Conservation (phyloP, 2,888 invertebrate species). For the Cryptus viduatorius region DNA sequence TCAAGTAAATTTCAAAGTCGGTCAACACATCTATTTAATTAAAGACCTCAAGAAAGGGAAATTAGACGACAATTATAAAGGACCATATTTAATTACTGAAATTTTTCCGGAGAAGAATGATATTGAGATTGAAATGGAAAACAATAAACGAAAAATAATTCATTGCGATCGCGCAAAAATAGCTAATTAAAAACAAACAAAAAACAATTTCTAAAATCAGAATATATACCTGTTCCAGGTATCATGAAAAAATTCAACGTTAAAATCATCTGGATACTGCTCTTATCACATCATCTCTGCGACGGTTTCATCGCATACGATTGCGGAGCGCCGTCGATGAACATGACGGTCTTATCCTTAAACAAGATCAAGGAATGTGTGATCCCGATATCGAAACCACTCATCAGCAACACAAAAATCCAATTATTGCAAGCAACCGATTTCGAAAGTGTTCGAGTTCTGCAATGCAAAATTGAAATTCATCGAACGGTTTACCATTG, state of each 20-base stretch:
- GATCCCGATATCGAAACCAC: conserved; percentile 1
- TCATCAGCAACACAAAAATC: conserved; percentile 7
- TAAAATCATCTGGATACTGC: too few species aligned
- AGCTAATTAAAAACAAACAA: conserved; percentile 15
- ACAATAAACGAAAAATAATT: conserved; percentile 26
- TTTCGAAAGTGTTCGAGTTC: neutral
- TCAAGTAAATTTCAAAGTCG: conserved; percentile 41
- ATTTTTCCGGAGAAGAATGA: conserved; percentile 30
- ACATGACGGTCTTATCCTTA: conserved; percentile 35
- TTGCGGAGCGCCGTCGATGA: conserved; percentile 40
- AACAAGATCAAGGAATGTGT: conserved; percentile 17
- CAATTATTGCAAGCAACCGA: conserved; percentile 38
- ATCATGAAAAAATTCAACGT: neutral
- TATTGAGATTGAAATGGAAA: conserved; percentile 25
- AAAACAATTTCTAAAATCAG: neutral
- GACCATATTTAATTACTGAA: conserved; percentile 47
- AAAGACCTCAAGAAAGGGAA: conserved; percentile 52
- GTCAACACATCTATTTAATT: conserved; percentile 39
- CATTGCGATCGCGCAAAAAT: conserved; percentile 38
- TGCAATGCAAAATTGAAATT: conserved; percentile 48
- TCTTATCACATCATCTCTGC: neutral
- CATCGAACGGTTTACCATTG: conserved; percentile 14
- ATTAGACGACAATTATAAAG: conserved; percentile 56
- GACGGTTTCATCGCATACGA: conserved; percentile 37
- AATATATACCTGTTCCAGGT: conserved; percentile 13